Percentiles rank a stretch among this genome's conserved stretches.
These are phyloP conservation scores for Aelia acuminata DNA, from an alignment of 2,888 invertebrate species.

Conservation along the genomic window DNA sequence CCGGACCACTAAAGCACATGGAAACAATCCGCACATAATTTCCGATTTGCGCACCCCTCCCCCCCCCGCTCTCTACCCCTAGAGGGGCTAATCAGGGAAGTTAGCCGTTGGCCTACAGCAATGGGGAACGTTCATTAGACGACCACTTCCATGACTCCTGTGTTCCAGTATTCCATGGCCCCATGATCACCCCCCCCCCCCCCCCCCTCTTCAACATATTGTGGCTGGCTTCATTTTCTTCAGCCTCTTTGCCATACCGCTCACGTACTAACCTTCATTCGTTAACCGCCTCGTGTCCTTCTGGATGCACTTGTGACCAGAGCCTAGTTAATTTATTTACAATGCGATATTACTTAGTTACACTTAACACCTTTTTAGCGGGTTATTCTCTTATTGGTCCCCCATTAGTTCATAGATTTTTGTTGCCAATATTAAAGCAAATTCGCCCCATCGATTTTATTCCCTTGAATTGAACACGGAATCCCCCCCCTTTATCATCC, in stretches of 20 bases:
- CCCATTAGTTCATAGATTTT: no score
- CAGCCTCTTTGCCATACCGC: not conserved
- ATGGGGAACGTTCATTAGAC: slow-evolving; percentile 3
- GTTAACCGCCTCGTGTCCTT: not conserved
- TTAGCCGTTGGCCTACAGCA: not conserved
- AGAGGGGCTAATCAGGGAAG: not conserved
- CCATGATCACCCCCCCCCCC: no score
- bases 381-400: not conserved
- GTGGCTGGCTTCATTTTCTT: not conserved
- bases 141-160: not conserved
- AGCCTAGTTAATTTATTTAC: not conserved
- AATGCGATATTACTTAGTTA: not conserved
- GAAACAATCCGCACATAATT: not conserved
- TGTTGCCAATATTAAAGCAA: no score
- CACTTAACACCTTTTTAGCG: no score
- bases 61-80: not conserved
- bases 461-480: no score
- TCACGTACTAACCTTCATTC: not conserved
- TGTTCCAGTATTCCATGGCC: not conserved
- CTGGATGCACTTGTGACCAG: not conserved
- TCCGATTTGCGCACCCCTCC: not conserved
- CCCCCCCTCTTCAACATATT: slow-evolving; percentile 1
- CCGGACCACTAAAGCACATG: not conserved
- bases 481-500: no score
- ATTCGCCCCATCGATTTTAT: no score